Evolutionary conservation across 1,140 invertebrate genomes (phyloP).

Genomic region (Cherax quadricarinatus): DNA sequence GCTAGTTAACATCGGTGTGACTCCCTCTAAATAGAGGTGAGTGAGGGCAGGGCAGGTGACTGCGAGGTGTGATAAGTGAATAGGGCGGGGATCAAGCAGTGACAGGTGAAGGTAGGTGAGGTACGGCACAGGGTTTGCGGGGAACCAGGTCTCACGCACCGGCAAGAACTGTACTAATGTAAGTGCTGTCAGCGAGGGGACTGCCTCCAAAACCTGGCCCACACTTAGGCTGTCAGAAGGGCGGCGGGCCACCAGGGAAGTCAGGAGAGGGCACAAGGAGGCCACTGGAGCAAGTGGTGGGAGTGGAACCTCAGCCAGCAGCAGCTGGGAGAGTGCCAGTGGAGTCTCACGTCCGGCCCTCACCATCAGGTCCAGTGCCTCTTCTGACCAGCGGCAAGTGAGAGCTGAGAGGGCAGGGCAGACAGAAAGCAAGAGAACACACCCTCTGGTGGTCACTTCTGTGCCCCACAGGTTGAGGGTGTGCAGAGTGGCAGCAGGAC

Average conservation of each 20-base stretch:
- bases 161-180: slow-evolving; percentile 55
- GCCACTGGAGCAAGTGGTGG: slow-evolving; percentile 35
- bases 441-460: slow-evolving; percentile 50
- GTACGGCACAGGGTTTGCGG: not conserved
- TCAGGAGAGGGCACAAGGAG: slow-evolving; percentile 38
- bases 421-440: slow-evolving; percentile 25
- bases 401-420: slow-evolving; percentile 40
- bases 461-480: slow-evolving; percentile 61
- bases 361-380: slow-evolving; percentile 52
- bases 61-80: slow-evolving; percentile 36
- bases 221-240: slow-evolving; percentile 34
- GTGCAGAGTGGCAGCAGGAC: slow-evolving; percentile 8
- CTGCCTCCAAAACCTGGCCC: slow-evolving; percentile 8
- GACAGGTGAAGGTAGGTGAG: slow-evolving; percentile 63
- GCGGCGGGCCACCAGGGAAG: slow-evolving; percentile 49
- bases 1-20: slow-evolving; percentile 41
- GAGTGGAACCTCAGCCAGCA: slow-evolving; percentile 41
- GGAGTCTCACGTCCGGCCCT: slow-evolving; percentile 28
- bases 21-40: slow-evolving; percentile 35
- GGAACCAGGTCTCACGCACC: not conserved
- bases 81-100: slow-evolving; percentile 48
- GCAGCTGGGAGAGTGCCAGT: slow-evolving; percentile 37
- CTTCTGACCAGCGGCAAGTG: slow-evolving; percentile 54
- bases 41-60: slow-evolving; percentile 47
- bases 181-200: slow-evolving; percentile 44